A percentile compares a stretch with the other conserved stretches of the same genome.
These are phyloP conservation scores for Threskiornis aethiopicus DNA, from an alignment of 2,797 vertebrate species.

Conservation along the genomic window DNA sequence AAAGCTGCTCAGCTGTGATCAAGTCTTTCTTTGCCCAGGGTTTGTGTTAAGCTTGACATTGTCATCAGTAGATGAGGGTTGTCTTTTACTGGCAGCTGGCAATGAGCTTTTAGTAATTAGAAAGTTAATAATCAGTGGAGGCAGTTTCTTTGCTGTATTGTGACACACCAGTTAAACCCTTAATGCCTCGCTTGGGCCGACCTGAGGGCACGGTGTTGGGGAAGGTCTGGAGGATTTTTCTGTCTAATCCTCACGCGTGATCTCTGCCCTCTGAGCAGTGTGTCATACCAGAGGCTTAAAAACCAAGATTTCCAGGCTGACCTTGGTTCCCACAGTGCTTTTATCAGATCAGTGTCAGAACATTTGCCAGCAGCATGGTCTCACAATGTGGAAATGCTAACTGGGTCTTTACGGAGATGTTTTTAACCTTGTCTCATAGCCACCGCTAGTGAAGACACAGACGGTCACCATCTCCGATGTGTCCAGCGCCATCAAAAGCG, in stretches of 20 bases:
- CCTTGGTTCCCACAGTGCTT: constrained; percentile 52
- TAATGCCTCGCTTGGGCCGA: neutral
- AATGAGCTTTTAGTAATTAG: neutral
- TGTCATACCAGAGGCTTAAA: neutral
- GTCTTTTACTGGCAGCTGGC: neutral
- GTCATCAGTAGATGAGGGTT: neutral
- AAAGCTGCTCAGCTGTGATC: neutral
- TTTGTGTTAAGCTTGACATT: neutral
- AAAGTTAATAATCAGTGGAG: neutral
- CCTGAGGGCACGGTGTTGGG: neutral
- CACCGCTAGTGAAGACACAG: constrained; percentile 93
- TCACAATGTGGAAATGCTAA: neutral
- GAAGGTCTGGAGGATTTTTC: neutral
- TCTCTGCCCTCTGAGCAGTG: neutral
- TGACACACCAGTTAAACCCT: neutral
- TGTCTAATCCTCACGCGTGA: neutral
- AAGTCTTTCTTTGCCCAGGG: neutral
- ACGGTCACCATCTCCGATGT: constrained; percentile 94
- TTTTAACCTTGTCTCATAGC: constrained; percentile 76
- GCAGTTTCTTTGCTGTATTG: neutral
- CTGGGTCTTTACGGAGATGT: neutral
- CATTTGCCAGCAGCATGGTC: neutral
- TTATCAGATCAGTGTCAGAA: constrained; percentile 78
- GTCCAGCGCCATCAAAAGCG: constrained; percentile 83
- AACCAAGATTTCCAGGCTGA: neutral